Evolutionary conservation across 2,113 vertebrate genomes (phyloP).

Genomic region (Pelecanoides urinatrix): DNA sequence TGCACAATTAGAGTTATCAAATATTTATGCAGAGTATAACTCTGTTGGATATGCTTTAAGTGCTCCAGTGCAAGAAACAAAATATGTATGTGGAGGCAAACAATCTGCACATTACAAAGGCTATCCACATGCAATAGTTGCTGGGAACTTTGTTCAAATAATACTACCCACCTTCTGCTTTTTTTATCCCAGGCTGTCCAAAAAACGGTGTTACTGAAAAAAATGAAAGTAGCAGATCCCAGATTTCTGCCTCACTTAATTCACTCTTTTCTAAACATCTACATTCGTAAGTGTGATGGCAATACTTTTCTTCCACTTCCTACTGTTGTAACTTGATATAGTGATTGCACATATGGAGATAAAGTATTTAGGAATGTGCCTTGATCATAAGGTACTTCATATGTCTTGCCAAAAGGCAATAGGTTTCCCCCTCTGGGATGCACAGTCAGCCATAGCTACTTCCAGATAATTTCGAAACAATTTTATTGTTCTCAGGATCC

Average conservation of each 20-base stretch:
- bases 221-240: background rate
- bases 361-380: background rate
- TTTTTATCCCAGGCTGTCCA: background rate
- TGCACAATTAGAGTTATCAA: conserved; percentile 28
- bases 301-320: background rate
- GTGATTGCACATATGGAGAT: background rate
- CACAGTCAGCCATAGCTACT: conserved; percentile 13
- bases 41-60: background rate
- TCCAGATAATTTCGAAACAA: background rate
- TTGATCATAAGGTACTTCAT: background rate
- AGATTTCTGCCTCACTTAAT: background rate
- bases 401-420: conserved; percentile 1
- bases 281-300: background rate
- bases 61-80: background rate
- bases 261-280: background rate
- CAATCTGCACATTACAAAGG: background rate
- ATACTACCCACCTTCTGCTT: background rate
- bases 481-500: background rate
- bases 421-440: background rate
- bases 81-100: background rate
- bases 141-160: background rate
- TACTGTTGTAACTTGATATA: background rate
- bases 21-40: conserved; percentile 46
- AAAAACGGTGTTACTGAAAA: background rate
- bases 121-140: background rate